Conservation (phyloP, 1,140 invertebrate species). For the Cydia pomonella region DNA sequence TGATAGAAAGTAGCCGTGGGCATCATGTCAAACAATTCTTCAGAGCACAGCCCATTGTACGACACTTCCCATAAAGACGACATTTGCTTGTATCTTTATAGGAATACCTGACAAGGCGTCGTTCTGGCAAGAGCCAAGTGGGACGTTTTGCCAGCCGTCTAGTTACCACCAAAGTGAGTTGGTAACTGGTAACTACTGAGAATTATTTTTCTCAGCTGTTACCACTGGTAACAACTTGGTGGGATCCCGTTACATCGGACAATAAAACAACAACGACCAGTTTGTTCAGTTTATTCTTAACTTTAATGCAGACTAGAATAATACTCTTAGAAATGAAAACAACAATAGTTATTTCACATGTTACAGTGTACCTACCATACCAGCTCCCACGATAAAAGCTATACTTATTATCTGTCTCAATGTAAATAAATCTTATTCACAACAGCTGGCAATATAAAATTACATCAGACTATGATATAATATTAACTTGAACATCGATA, state of each 20-base stretch:
- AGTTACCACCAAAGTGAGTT: no score
- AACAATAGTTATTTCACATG: conserved; percentile 80
- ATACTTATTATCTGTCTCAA: conserved; percentile 77
- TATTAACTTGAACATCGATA: conserved; percentile 33
- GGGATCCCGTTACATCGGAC: conserved; percentile 20
- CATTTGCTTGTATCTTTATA: no score
- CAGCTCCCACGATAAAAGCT: conserved; percentile 76
- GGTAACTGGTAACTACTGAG: no score
- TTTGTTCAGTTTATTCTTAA: conserved; percentile 80
- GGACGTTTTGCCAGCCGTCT: no score
- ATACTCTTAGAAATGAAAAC: conserved; percentile 82
- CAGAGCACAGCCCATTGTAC: no score
- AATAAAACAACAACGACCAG: conserved; percentile 60
- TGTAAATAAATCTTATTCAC: conserved; percentile 81
- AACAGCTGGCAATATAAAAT: conserved; percentile 80
- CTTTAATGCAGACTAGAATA: conserved; percentile 82
- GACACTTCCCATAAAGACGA: no score
- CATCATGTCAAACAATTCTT: no score
- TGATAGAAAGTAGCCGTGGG: no score
- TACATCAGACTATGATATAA: conserved; percentile 55
- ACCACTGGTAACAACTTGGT: no score
- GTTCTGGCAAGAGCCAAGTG: no score
- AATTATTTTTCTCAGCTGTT: no score
- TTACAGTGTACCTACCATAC: conserved; percentile 77
- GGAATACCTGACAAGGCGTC: no score